Evolutionary conservation across 2,888 invertebrate genomes (phyloP).

Genomic region (Drosophila mulleri): DNA sequence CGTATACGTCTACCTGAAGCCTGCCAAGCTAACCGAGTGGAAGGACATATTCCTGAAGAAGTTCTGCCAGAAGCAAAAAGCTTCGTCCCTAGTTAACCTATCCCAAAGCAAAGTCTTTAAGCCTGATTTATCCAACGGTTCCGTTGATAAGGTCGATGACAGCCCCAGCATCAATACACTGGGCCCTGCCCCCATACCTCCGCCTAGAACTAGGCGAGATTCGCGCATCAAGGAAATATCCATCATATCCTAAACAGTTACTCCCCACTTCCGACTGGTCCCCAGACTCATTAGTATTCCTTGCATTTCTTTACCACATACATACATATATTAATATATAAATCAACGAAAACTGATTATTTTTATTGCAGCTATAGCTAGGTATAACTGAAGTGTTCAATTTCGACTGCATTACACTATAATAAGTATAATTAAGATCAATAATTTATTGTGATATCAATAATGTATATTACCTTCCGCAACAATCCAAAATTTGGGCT

Average conservation of each 20-base stretch:
- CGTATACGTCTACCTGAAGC: conserved; percentile 28
- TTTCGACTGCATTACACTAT: conserved; percentile 29
- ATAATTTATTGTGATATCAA: conserved; percentile 24
- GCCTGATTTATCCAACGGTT: conserved; percentile 21
- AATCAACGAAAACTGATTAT: conserved; percentile 13
- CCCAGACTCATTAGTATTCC: conserved; percentile 39
- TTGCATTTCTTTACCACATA: conserved; percentile 41
- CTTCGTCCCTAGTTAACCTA: conserved; percentile 16
- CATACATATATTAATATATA: conserved; percentile 5
- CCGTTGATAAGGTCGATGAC: conserved; percentile 31
- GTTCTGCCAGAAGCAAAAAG: conserved; percentile 48
- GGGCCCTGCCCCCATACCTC: conserved; percentile 74
- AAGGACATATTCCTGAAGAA: conserved; percentile 22
- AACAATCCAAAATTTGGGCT: not conserved
- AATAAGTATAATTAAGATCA: conserved; percentile 12
- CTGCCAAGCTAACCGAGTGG: conserved; percentile 31
- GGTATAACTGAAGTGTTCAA: conserved; percentile 28
- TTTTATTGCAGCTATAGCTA: conserved; percentile 15
- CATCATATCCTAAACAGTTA: conserved; percentile 30
- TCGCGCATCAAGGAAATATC: conserved; percentile 76
- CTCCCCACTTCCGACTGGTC: conserved; percentile 5
- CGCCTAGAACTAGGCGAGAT: conserved; percentile 82
- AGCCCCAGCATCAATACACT: conserved; percentile 18
- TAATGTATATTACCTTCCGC: conserved; percentile 4
- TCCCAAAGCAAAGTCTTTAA: conserved; percentile 29